Evolutionary conservation across 1,140 invertebrate genomes (phyloP).

Genomic region (Cydia fagiglandana): DNA sequence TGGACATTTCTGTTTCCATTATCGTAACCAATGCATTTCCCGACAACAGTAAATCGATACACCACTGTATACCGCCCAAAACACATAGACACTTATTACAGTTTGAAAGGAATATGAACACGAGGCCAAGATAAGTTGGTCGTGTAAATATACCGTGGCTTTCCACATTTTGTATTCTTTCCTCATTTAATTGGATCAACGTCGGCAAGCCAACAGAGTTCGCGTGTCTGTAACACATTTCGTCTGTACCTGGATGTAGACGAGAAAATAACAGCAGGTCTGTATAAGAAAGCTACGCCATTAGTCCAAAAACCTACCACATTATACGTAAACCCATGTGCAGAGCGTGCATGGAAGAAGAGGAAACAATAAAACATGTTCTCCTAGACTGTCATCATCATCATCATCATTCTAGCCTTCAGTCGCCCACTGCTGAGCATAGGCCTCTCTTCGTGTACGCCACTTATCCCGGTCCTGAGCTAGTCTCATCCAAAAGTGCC

Average conservation of each 20-base stretch:
- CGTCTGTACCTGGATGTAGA: conserved; percentile 6
- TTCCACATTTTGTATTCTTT: conserved; percentile 31
- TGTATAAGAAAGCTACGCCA: too few relatives aligned
- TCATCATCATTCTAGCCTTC: too few relatives aligned
- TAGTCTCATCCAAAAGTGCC: too few relatives aligned
- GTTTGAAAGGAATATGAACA: background rate
- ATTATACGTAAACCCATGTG: too few relatives aligned
- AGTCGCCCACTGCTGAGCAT: too few relatives aligned
- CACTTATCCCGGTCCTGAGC: too few relatives aligned
- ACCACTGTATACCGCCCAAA: background rate
- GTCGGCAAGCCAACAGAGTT: conserved; percentile 29
- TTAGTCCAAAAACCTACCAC: too few relatives aligned
- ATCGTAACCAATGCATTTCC: conserved; percentile 8
- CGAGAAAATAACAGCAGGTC: conserved; percentile 3
- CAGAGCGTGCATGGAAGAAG: too few relatives aligned
- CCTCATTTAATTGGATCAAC: conserved; percentile 31
- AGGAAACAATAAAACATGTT: too few relatives aligned
- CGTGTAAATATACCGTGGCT: conserved; percentile 28
- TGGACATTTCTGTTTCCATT: background rate
- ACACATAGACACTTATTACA: background rate
- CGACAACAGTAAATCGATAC: conserved; percentile 22
- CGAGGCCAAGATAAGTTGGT: background rate
- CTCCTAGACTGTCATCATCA: too few relatives aligned
- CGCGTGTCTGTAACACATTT: conserved; percentile 28
- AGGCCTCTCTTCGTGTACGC: too few relatives aligned